Conservation (phyloP, 2,797 vertebrate species). For the Propithecus perrieri region DNA sequence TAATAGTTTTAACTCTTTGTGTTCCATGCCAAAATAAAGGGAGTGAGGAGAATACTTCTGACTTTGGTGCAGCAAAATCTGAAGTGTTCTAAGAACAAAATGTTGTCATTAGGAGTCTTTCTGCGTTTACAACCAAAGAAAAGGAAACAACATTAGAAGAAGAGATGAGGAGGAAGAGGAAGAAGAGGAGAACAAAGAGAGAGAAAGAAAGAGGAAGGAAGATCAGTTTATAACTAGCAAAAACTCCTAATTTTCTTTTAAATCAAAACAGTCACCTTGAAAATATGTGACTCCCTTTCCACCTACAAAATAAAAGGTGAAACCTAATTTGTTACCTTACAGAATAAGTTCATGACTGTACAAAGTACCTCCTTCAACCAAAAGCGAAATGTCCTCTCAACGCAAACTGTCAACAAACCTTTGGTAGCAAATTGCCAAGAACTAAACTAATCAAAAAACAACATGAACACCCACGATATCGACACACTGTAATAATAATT, state of each 20-base stretch:
- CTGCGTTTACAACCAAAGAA: constrained; percentile 41
- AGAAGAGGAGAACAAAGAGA: no score
- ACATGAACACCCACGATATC: not conserved
- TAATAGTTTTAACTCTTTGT: constrained; percentile 75
- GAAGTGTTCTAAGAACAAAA: constrained; percentile 27
- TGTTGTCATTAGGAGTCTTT: constrained; percentile 32
- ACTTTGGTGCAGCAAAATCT: constrained; percentile 41
- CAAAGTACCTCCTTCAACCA: constrained; percentile 39
- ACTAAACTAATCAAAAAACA: constrained; percentile 56
- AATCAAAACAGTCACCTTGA: constrained; percentile 39
- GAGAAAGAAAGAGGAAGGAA: no score
- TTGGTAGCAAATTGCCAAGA: constrained; percentile 62
- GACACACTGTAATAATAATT: constrained; percentile 36
- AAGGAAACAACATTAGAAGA: not conserved
- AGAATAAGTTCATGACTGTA: constrained; percentile 25
- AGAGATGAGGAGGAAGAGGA: not conserved
- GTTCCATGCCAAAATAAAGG: constrained; percentile 18
- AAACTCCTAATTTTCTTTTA: constrained; percentile 48
- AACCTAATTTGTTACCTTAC: constrained; percentile 21
- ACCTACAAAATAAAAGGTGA: constrained; percentile 55
- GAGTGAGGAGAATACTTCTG: not conserved
- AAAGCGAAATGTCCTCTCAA: constrained; percentile 32
- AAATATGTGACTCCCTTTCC: constrained; percentile 18
- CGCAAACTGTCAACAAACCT: constrained; percentile 8
- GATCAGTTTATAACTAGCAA: not conserved